Conservation (phyloP, 2,113 vertebrate genomes). For the Oncorhynchus tshawytscha region DNA sequence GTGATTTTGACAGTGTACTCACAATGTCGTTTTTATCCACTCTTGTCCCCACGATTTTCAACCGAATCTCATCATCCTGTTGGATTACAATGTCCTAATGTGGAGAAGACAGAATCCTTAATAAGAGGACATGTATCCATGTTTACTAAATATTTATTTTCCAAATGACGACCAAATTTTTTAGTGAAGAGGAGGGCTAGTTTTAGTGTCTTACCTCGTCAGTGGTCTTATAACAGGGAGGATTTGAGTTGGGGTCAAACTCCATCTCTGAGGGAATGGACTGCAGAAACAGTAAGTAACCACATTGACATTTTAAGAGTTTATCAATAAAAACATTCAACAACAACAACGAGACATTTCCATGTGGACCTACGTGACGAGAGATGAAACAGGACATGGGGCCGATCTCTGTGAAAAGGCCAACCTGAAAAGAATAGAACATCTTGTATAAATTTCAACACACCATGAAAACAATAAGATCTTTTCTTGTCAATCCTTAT, state of each 20-base stretch:
- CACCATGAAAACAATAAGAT: neutral
- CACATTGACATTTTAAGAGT: neutral
- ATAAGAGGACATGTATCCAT: neutral
- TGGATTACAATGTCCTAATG: constrained; percentile 89
- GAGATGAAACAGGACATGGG: constrained; percentile 98
- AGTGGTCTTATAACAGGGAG: constrained; percentile 89
- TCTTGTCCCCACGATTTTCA: constrained; percentile 91
- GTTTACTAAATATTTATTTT: neutral
- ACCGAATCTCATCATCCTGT: constrained; percentile 90
- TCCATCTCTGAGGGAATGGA: constrained; percentile 94
- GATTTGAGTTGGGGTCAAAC: constrained; percentile 92
- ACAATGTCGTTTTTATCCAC: constrained; percentile 95
- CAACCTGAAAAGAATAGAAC: constrained; percentile 73
- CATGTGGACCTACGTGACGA: constrained; percentile 80
- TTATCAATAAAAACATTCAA: neutral
- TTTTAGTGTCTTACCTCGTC: constrained; percentile 79
- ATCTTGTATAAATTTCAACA: neutral
- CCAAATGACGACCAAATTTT: neutral
- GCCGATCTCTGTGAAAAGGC: constrained; percentile 92
- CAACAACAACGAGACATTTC: neutral
- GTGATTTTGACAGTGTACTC: constrained; percentile 49
- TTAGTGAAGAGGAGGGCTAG: neutral
- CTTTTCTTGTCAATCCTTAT: no score
- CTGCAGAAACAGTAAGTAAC: constrained; percentile 62
- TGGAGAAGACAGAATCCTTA: neutral